Conservation (phyloP, 1,140 invertebrate genomes). For the Drosophila miranda region DNA sequence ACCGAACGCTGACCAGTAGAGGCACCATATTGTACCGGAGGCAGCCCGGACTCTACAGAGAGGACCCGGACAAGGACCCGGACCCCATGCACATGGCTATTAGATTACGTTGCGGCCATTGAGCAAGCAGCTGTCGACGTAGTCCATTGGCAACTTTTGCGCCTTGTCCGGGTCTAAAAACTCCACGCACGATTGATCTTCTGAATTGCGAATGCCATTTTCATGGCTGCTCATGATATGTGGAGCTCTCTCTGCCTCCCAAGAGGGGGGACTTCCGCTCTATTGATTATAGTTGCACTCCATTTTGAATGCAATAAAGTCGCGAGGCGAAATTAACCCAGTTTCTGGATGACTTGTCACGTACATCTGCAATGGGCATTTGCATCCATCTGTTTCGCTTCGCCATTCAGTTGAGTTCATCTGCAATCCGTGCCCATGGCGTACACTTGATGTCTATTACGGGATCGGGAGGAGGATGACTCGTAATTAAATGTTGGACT, state of each 20-base stretch:
- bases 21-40: too few species aligned
- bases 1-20: neutral
- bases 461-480: slow-evolving; percentile 3
- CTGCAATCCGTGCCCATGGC: slow-evolving; percentile 23
- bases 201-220: slow-evolving; percentile 40
- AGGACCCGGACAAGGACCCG: neutral
- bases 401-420: slow-evolving; percentile 33
- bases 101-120: slow-evolving; percentile 66
- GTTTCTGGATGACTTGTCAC: slow-evolving; percentile 56
- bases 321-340: slow-evolving; percentile 57
- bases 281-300: slow-evolving; percentile 39
- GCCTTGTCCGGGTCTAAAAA: slow-evolving; percentile 19
- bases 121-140: slow-evolving; percentile 46
- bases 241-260: neutral
- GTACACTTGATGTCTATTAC: slow-evolving; percentile 42
- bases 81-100: slow-evolving; percentile 40
- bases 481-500: slow-evolving; percentile 63
- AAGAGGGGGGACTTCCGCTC: slow-evolving; percentile 21
- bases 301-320: slow-evolving; percentile 61
- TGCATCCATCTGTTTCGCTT: slow-evolving; percentile 45
- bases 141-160: slow-evolving; percentile 37
- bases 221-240: slow-evolving; percentile 42
- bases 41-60: neutral
- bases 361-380: slow-evolving; percentile 31
- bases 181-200: slow-evolving; percentile 48